Base-by-base conservation (phyloP, 2,113 vertebrate species). In the Parus major region DNA sequence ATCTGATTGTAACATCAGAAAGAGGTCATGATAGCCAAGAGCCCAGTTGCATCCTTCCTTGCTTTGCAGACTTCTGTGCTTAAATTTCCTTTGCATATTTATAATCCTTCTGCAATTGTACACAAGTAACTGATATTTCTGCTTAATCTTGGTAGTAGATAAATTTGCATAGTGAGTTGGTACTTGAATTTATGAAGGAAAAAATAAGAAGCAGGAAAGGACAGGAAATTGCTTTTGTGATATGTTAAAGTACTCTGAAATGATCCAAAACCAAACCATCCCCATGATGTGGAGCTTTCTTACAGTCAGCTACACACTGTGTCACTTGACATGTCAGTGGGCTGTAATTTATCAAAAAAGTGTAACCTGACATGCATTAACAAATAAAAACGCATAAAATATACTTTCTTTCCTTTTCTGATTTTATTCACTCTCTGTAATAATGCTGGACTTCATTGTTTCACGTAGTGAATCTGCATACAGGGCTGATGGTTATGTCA, bases 61-160 rank as follows among this genome's bases (percentile, higher is more conserved):
- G 35, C 29, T 80, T 88, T 61, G 39, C 42, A 88, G 61, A 88
- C 59, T 28, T 91, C 87, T 46, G 10, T 53, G 25, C 78, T 76
- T 76, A 25, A 63, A 52, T 79, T 89, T 90, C 41, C 33, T 65
- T 90, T 94, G 55, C 41, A 53, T 92, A 82, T 88, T 87, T 93
- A 72, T 80, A 82, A 53, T 12, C 53, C 16, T 53, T 77, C 16
- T 75, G 14, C 56, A 84, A 31, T 52, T 66, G 55, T 66, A 49
- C 23, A 31, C 21, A 88, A 24, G 24, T 57, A 88, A 82, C 27
- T 49, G 50, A 77, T 77, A 85, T 44, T 86, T 42, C 41, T 92
- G 12, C 28, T 80, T 85, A 92, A 82, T 39, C 22, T 39, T 80
- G 59, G 4, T 33, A 57, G 46, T 28, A 69, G 65, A 41, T 60